Evolutionary conservation across 1,140 invertebrate genomes (phyloP).

Genomic region (Drosophila punjabiensis): DNA sequence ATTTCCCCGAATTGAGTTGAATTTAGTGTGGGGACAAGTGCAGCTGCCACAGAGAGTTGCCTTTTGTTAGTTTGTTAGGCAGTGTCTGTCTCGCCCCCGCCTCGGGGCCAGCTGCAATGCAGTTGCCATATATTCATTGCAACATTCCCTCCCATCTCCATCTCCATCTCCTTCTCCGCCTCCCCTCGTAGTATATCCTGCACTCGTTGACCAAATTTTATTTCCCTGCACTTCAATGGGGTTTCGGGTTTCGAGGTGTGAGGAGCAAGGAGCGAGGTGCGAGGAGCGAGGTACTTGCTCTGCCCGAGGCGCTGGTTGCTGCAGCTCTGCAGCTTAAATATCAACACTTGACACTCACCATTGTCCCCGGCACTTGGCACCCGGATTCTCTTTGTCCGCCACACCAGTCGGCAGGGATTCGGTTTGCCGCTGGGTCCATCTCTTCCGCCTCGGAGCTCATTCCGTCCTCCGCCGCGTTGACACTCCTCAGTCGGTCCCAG

Average conservation of each 20-base stretch:
- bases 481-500: background rate
- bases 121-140: constrained; percentile 74
- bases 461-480: background rate
- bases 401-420: constrained; percentile 2
- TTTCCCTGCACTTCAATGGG: constrained; percentile 34
- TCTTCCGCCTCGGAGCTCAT: constrained; percentile 3
- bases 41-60: constrained; percentile 44
- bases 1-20: constrained; percentile 45
- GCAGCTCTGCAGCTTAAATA: constrained; percentile 66
- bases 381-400: constrained; percentile 29
- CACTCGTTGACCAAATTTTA: constrained; percentile 61
- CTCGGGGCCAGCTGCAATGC: constrained; percentile 62
- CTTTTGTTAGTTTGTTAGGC: constrained; percentile 45
- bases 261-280: background rate
- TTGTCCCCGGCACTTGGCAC: constrained; percentile 37
- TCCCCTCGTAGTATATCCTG: constrained; percentile 18
- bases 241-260: background rate
- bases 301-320: constrained; percentile 32
- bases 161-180: background rate
- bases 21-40: constrained; percentile 49
- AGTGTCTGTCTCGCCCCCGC: constrained; percentile 13
- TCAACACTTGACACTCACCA: constrained; percentile 70
- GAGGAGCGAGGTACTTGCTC: background rate
- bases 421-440: constrained; percentile 21
- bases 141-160: background rate